Base-by-base conservation (phyloP, 2,888 invertebrate genomes). In the Heterodera filipjevi region DNA sequence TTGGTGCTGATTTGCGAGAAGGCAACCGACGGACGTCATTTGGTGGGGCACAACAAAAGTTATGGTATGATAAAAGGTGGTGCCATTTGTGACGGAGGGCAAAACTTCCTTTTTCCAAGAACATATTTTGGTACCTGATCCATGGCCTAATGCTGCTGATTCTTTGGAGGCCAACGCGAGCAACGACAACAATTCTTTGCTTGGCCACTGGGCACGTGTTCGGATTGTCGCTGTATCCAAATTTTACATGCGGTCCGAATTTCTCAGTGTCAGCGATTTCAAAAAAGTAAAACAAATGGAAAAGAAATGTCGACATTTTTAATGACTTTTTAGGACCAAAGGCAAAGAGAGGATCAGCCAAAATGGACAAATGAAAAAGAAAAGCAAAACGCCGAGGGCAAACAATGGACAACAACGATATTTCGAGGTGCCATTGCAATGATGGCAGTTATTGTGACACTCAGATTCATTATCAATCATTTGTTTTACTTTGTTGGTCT, bases 1-100 rank as follows among this genome's bases (percentile, higher is more conserved):
- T 78, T 93, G 3, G 94, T 97, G 0, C 91, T 99, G 0, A 95
- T 98, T 0, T 97, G 97, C 0, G 99, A 99, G 90, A 90, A 94
- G 77, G 95, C 97, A 0, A 94, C 95, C 89, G 98, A 98, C 89
- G 93, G 93, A 84, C 92, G 93, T 79, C 93, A 95, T 90, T 95
- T 92, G 89, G 98, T 98, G 14, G 96, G 93, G 0, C 98, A 99
- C 90, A 98, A 97, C 90, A 94, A 96, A 89, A 64, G 59, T 46
- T 75, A 75, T 30, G 75, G 75, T 75, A 16, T 8, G 73, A 39
- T 10, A 39, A 39, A n/a, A n/a, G n/a, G n/a, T n/a, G n/a, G n/a
- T n/a, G n/a, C n/a, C n/a, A n/a, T n/a, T n/a, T n/a, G n/a, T n/a
- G n/a, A n/a, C n/a, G n/a, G n/a, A n/a, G n/a, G n/a, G n/a, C n/a